These are phyloP conservation scores for Lagenorhynchus albirostris DNA, from an alignment of 2,113 vertebrate species.

Conservation along the genomic window DNA sequence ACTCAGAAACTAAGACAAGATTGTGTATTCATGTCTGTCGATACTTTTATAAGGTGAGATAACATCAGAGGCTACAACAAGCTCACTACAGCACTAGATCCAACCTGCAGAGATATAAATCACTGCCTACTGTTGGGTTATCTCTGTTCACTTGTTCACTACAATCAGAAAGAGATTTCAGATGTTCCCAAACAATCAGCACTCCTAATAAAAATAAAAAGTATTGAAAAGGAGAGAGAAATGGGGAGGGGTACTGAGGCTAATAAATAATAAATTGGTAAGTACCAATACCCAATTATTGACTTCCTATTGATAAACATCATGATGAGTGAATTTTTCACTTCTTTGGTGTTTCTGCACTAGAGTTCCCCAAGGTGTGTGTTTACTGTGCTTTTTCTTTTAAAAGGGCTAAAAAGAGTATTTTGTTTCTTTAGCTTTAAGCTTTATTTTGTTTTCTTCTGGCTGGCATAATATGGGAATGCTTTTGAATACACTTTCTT, in stretches of 20 bases:
- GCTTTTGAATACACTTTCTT: background rate
- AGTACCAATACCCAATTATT: background rate
- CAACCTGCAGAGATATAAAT: background rate
- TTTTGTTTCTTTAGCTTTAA: background rate
- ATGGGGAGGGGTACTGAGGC: background rate
- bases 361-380: background rate
- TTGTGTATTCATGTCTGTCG: background rate
- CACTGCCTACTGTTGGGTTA: background rate
- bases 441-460: background rate
- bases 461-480: background rate
- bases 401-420: background rate
- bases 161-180: background rate
- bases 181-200: background rate
- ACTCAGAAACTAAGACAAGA: background rate
- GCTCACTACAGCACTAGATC: background rate
- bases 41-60: background rate
- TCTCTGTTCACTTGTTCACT: background rate
- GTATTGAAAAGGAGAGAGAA: constrained; percentile 1
- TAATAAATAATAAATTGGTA: background rate
- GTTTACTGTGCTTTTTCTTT: background rate
- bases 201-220: background rate
- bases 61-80: background rate
- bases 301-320: background rate
- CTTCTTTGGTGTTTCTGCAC: background rate
- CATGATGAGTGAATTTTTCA: background rate